Percentiles rank a stretch among this genome's conserved stretches.
These are phyloP conservation scores for Scrobipalpa atriplicella DNA, from an alignment of 2,888 invertebrate species.

Conservation along the genomic window DNA sequence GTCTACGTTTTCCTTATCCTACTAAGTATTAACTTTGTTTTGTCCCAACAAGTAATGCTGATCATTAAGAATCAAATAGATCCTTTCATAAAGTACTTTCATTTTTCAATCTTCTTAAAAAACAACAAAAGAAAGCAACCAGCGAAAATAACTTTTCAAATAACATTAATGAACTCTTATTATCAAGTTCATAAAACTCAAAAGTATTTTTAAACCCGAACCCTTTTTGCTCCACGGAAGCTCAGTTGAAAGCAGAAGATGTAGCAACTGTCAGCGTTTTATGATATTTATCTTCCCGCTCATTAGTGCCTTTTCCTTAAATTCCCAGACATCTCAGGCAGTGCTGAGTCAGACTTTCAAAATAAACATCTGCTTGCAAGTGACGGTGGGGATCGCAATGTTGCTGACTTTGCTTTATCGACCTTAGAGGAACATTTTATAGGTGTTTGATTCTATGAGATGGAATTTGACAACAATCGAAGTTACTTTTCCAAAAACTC, in stretches of 20 bases:
- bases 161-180: background rate
- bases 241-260: background rate
- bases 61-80: no score
- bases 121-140: background rate
- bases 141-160: background rate
- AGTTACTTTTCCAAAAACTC: no score
- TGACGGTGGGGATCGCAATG: background rate
- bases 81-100: no score
- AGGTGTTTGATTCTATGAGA: background rate
- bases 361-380: conserved; percentile 19
- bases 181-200: background rate
- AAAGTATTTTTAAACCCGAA: background rate
- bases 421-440: background rate
- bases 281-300: conserved; percentile 17
- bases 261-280: conserved; percentile 16
- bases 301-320: conserved; percentile 21
- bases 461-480: background rate
- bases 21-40: no score
- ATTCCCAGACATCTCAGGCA: conserved; percentile 16
- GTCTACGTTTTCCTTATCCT: no score
- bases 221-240: background rate
- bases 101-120: no score
- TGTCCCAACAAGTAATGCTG: no score
- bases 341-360: conserved; percentile 15
- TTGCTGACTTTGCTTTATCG: conserved; percentile 18